Conservation (phyloP, 2,888 invertebrate species). For the Operophtera brumata region DNA sequence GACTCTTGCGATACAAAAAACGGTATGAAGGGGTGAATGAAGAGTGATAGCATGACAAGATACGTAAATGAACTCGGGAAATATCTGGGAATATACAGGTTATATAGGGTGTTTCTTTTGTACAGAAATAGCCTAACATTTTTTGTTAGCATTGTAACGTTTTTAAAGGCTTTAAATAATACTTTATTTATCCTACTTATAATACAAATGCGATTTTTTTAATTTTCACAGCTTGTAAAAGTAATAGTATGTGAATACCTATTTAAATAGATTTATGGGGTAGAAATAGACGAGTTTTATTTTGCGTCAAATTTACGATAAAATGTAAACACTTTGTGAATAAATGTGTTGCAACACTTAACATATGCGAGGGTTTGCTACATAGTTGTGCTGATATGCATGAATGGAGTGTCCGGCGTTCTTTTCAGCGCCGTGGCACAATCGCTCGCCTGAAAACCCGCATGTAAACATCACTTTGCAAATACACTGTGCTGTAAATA, state of each 20-base stretch:
- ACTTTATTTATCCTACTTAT: too few species aligned
- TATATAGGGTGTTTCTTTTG: not conserved
- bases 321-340: not conserved
- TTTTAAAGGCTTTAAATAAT: not conserved
- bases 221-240: too few species aligned
- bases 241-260: too few species aligned
- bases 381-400: slow-evolving; percentile 61
- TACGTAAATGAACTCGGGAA: slow-evolving; percentile 20
- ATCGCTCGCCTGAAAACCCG: slow-evolving; percentile 50
- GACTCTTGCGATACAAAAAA: slow-evolving; percentile 52
- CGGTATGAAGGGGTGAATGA: slow-evolving; percentile 41
- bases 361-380: slow-evolving; percentile 47
- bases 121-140: not conserved
- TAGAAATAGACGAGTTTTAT: not conserved
- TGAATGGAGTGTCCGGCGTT: slow-evolving; percentile 72
- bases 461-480: slow-evolving; percentile 54
- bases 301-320: not conserved
- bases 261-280: too few species aligned
- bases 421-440: slow-evolving; percentile 69
- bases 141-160: too few species aligned
- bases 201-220: too few species aligned
- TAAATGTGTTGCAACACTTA: not conserved
- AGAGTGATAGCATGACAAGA: slow-evolving; percentile 42
- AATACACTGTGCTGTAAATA: slow-evolving; percentile 34
- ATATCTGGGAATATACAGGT: not conserved